phyloP scores from a whole-genome alignment of 2,888 invertebrate genomes.

The Margaritifera margaritifera region DNA sequence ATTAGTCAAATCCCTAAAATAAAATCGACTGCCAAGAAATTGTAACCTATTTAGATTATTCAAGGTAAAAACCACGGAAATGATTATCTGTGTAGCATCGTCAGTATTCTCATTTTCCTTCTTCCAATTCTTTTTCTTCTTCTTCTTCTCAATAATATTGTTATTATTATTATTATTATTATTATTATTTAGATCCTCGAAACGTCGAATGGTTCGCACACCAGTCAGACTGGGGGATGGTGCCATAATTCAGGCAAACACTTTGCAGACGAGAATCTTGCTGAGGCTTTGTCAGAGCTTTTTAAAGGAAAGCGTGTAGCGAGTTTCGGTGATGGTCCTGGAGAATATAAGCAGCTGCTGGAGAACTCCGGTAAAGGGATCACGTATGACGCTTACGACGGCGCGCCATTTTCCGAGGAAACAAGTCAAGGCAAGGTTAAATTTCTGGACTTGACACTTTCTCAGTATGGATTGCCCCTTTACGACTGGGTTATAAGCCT shows the following conservation, averaged over 20 bases:
- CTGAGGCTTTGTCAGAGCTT: conserved; percentile 27
- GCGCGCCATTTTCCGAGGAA: conserved; percentile 31
- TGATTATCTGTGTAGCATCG: too few relatives aligned
- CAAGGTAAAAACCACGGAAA: too few relatives aligned
- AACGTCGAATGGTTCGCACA: neutral
- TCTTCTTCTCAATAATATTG: neutral
- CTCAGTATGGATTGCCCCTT: conserved; percentile 35
- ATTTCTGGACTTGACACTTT: conserved; percentile 36
- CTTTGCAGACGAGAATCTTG: conserved; percentile 25
- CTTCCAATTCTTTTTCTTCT: too few relatives aligned
- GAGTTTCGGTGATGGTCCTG: conserved; percentile 44
- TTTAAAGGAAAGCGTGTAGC: conserved; percentile 33
- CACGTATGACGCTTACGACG: conserved; percentile 39
- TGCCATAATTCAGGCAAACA: conserved; percentile 25
- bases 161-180: neutral
- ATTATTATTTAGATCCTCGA: conserved; percentile 1
- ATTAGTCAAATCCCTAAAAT: too few relatives aligned
- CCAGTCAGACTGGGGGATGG: conserved; percentile 35
- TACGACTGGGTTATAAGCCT: conserved; percentile 40
- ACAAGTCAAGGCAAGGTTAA: conserved; percentile 29
- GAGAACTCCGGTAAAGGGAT: conserved; percentile 18
- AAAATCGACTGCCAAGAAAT: too few relatives aligned
- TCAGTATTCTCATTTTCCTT: too few relatives aligned
- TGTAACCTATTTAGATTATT: too few relatives aligned
- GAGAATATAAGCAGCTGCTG: conserved; percentile 31